Evolutionary conservation across 1,140 invertebrate genomes (phyloP).

Genomic region (Asbolus verrucosus): DNA sequence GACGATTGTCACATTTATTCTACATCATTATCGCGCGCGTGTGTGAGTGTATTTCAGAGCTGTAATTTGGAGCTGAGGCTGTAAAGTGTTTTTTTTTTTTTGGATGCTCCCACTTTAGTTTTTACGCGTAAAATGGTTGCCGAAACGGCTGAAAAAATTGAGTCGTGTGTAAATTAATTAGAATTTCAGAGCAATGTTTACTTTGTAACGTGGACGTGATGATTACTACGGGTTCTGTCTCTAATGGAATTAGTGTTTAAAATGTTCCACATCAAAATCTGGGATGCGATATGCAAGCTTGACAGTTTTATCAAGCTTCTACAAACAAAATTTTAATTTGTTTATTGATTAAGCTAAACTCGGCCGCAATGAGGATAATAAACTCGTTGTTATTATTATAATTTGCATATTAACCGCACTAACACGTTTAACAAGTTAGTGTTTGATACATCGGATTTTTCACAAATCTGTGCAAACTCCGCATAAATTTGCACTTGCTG

Average conservation of each 20-base stretch:
- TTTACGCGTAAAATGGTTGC: background rate
- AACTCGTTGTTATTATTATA: no score
- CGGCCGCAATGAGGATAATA: no score
- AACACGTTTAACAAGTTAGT: no score
- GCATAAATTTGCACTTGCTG: no score
- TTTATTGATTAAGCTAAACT: constrained; percentile 1
- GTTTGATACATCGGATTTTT: no score
- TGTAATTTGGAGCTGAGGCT: background rate
- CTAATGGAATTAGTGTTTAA: constrained; percentile 29
- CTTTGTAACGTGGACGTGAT: constrained; percentile 33
- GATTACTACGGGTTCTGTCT: constrained; percentile 11
- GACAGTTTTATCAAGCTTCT: background rate
- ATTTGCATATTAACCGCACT: no score
- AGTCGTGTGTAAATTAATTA: constrained; percentile 35
- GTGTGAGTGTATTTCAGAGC: background rate
- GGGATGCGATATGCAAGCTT: constrained; percentile 7
- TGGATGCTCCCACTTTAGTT: background rate
- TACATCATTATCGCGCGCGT: constrained; percentile 2
- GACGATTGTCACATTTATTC: constrained; percentile 18
- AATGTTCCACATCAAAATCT: constrained; percentile 9
- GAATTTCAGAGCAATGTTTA: constrained; percentile 18
- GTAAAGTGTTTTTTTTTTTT: no score
- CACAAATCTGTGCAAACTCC: no score
- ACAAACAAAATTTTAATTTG: constrained; percentile 9
- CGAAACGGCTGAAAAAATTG: constrained; percentile 31